Conservation (phyloP, 2,888 invertebrate genomes). For the Cosmia trapezina region DNA sequence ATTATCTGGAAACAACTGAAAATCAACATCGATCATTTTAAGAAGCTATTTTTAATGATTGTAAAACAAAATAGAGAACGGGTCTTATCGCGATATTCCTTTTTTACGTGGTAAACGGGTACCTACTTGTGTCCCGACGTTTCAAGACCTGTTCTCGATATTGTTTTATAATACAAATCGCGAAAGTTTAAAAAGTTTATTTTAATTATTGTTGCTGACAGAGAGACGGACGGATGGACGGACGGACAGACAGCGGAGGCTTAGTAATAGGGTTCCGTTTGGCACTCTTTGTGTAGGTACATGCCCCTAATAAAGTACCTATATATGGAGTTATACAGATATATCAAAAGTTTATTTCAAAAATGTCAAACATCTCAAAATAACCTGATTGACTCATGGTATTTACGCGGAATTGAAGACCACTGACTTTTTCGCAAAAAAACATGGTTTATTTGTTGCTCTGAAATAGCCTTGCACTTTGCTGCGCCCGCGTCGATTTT, state of each 20-base stretch:
- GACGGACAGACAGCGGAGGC: no score
- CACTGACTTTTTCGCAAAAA: conserved; percentile 45
- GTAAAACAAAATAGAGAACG: no score
- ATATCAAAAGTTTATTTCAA: background rate
- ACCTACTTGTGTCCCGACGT: no score
- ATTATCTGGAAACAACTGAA: no score
- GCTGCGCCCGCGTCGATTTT: conserved; percentile 9
- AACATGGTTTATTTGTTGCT: conserved; percentile 34
- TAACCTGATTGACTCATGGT: conserved; percentile 30
- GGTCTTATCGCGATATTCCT: no score
- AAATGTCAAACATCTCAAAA: conserved; percentile 29
- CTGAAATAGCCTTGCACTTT: conserved; percentile 45
- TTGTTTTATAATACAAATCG: no score
- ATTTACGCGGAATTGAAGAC: conserved; percentile 35
- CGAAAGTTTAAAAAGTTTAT: no score
- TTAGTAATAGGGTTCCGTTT: no score
- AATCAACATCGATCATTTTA: background rate
- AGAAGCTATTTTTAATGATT: conserved; percentile 11
- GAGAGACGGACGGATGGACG: no score
- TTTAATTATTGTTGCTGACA: conserved; percentile 1
- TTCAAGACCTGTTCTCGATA: no score
- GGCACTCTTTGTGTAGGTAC: no score
- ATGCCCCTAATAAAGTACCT: background rate
- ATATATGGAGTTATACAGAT: background rate
- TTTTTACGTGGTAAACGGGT: no score